Evolutionary conservation across 2,888 invertebrate species (phyloP), one percentile per base, ranked within the genome.

Genomic region (Caenorhabditis imperialis): DNA sequence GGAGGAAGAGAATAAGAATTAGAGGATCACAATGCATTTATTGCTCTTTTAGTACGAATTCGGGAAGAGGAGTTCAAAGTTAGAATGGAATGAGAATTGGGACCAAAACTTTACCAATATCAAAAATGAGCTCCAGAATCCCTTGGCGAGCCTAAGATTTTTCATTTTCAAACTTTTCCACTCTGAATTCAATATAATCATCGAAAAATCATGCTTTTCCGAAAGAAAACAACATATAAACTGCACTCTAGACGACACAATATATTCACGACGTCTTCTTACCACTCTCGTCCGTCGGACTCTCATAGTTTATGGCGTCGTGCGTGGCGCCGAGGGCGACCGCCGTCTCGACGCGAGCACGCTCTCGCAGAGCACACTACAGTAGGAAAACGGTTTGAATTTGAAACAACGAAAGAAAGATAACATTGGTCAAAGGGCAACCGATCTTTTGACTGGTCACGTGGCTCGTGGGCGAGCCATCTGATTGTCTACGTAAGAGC

Each of bases 271-370:
- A 3, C 16, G 27, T 22, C 37, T 18, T 62, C 67, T 67, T 44
- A 74, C 74, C 74, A 42, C 14, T 10, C 27, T 44, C 48, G 18
- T 57, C 62, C 35, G 47, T 35, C 38, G 57, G 40, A 57, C 65
- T 57, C 12, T 70, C 63, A 67, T 70, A 75, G 30, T 75, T 60
- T 23, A 75, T 75, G 18, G 72, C 57, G 12, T 51, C 44, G 35
- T 76, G 76, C 16, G 65, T 57, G 23, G 62, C 76, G 25, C 62
- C 61, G 22, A 76, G 60, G 7, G 77, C 77, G 25, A 73, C 57
- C n/a, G 77, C 77, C 25, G 73, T 54, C 48, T 77, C 77, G 40
- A 77, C 63, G 18, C 62, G 54, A 12, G 70, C 77, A 12, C 77
- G 69, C 30, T 63, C 69, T 25, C 69, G 63, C 27, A 45, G 69